These are phyloP conservation scores for Saccopteryx bilineata DNA, from an alignment of 2,113 vertebrate species.

Conservation along the genomic window DNA sequence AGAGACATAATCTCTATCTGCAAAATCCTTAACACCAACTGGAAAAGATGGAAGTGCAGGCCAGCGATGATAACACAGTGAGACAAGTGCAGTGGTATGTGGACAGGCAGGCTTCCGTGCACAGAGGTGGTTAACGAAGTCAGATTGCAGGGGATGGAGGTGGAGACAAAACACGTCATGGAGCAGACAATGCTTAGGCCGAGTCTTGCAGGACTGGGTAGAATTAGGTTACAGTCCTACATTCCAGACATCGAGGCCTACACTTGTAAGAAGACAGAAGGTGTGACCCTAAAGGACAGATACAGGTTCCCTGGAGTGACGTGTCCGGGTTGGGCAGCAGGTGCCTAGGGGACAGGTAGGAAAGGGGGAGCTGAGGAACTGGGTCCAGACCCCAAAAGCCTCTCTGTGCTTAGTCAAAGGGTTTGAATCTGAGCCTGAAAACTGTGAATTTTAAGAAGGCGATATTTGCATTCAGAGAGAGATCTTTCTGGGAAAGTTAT, in stretches of 20 bases:
- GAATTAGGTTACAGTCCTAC: background rate
- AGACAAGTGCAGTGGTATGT: background rate
- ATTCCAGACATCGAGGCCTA: background rate
- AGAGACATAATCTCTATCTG: background rate
- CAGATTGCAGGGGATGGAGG: background rate
- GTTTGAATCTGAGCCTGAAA: slow-evolving; percentile 10
- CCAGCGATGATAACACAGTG: background rate
- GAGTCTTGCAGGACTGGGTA: background rate
- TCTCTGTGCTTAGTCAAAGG: background rate
- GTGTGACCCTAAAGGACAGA: background rate
- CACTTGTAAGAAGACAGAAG: background rate
- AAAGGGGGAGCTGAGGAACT: background rate
- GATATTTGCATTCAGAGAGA: slow-evolving; percentile 28
- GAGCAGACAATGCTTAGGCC: background rate
- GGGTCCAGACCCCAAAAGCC: background rate
- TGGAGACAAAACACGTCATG: background rate
- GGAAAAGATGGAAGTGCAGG: slow-evolving; percentile 8
- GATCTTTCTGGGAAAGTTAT: background rate
- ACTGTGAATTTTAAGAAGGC: slow-evolving; percentile 27
- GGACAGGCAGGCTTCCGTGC: background rate
- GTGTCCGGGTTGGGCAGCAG: background rate
- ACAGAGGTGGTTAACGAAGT: background rate
- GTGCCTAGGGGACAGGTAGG: background rate
- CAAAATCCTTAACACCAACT: background rate
- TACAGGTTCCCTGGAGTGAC: background rate